phyloP scores from a whole-genome alignment of 2,797 vertebrate species.

The Thripadectes ignobilis region DNA sequence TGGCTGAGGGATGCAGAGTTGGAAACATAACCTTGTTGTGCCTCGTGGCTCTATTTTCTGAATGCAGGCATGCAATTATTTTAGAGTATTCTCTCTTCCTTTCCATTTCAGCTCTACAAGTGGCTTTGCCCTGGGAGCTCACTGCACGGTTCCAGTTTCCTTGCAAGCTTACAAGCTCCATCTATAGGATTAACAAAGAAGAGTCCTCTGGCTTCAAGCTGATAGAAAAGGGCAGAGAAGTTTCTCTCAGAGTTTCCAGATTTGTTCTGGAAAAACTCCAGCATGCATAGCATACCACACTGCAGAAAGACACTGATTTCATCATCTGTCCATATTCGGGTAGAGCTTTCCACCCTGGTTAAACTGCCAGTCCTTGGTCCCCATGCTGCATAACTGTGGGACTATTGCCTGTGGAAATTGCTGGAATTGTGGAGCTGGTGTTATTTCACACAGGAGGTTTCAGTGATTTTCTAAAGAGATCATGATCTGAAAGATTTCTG shows the following conservation, averaged over 20 bases:
- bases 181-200: constrained; percentile 33
- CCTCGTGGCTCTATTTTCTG: not conserved
- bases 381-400: not conserved
- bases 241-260: not conserved
- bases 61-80: not conserved
- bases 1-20: not conserved
- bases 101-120: not conserved
- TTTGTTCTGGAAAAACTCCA: not conserved
- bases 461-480: not conserved
- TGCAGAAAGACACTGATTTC: not conserved
- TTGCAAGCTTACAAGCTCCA: constrained; percentile 48
- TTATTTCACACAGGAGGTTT: not conserved
- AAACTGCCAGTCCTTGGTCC: not conserved
- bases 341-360: not conserved
- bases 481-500: not conserved
- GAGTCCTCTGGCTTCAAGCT: not conserved
- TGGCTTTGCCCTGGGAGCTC: not conserved
- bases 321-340: fast-evolving
- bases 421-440: not conserved
- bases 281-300: not conserved
- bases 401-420: not conserved
- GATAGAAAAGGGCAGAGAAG: not conserved
- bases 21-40: not conserved
- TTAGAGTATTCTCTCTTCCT: not conserved
- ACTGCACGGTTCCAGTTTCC: not conserved